Evolutionary conservation across 2,113 vertebrate genomes (phyloP).

Genomic region (Columba janthina): DNA sequence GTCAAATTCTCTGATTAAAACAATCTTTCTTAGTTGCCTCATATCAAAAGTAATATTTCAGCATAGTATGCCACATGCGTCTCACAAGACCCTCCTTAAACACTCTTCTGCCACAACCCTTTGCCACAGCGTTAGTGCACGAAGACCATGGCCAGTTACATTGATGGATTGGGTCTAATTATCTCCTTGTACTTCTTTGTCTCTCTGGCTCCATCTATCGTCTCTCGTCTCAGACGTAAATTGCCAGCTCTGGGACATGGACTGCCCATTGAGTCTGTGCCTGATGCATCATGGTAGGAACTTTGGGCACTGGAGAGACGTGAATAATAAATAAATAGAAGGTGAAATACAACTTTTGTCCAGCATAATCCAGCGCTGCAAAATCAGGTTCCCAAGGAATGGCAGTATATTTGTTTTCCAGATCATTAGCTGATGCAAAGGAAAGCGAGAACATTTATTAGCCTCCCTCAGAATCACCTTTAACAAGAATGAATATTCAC

Average conservation of each 20-base stretch:
- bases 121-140: neutral
- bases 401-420: slow-evolving; percentile 55
- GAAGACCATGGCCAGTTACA: neutral
- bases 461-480: slow-evolving; percentile 45
- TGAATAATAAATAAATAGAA: slow-evolving; percentile 15
- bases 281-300: neutral
- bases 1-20: neutral
- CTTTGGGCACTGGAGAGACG: neutral
- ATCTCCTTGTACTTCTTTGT: slow-evolving; percentile 5
- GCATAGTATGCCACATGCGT: fast-evolving
- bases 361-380: neutral
- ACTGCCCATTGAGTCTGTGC: neutral
- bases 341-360: slow-evolving; percentile 14
- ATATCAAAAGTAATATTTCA: neutral
- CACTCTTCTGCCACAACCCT: neutral
- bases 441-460: slow-evolving; percentile 47
- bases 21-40: neutral
- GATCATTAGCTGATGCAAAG: slow-evolving; percentile 33
- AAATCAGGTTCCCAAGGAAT: neutral
- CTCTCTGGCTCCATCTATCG: slow-evolving; percentile 66
- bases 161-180: neutral
- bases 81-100: neutral
- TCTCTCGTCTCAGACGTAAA: neutral
- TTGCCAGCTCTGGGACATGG: neutral
- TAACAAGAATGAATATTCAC: slow-evolving; percentile 58